Base-by-base conservation (phyloP, 2,797 vertebrate genomes). In the Nothura maculosa region DNA sequence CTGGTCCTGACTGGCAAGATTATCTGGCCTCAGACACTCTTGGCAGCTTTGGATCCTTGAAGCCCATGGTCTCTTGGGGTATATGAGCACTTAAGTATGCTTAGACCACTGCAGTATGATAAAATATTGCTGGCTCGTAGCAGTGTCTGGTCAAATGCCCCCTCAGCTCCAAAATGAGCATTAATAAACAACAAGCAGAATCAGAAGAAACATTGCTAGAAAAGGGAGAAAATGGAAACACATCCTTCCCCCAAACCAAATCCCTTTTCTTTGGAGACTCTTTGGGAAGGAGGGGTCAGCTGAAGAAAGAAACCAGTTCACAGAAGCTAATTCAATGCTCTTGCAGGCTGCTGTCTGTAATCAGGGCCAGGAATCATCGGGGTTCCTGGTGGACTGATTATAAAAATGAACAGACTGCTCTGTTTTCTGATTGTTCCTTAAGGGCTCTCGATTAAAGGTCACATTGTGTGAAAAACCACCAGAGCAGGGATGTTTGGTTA, bases 361-460 rank as follows among this genome's bases (percentile, higher is more conserved):
- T 27, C 81, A 19, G 91, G 85, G 95, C 81, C 81, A 92, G 91
- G 63, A 92, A 74, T 21, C 87, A 60, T 62, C 4, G 13, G 88
- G 88, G 93, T 19, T 94, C 86, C 86, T 85, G 57, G 34, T 82
- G 88, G 78, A 57, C 16, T 62, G 83, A 62, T 62, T 84, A 58
- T 4, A 58, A 81, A 58, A 93, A 60, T 6, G 79, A 96, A 90
- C 92, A 94, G 93, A 72, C 86, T 85, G 86, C 84, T 95, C 90
- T 78, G 89, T 27, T 68, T 66, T 15, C 9, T 25, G 76, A 68
- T 78, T 87, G 55, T 83, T 93, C 94, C 93, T 96, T 69, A 54
- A 95, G 94, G 94, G 92, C 92, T 83, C 92, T 89, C 78, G 69
- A 83, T 84, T 95, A 89, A 94, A 94, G 95, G 92, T 94, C 94